Evolutionary conservation across 2,888 invertebrate species (phyloP), one percentile per base, ranked within the genome.

Genomic region (Clivina fossor): DNA sequence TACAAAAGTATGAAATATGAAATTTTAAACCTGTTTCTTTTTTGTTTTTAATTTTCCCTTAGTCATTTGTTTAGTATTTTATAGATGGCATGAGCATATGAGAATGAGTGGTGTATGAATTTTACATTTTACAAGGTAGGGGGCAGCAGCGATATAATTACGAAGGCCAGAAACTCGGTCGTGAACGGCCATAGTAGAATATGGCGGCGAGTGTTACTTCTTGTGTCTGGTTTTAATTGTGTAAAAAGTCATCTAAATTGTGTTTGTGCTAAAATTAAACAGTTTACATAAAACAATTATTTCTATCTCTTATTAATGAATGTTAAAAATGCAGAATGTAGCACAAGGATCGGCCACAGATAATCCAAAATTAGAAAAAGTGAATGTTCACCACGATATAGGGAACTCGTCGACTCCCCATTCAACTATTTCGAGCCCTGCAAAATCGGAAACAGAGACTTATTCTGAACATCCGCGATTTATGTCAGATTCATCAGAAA

Each of bases 401-500:
- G 72, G 70, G 79, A 82, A 82, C 80, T 80, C 82, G 77, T 84
- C 88, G 78, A 86, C 86, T 83, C 87, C 89, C 82, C 87, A 87
- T 78, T 88, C 88, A 78, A 86, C 84, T 76, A 85, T 85, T 80
- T 86, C 86, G 74, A 87, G 86, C 80, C 86, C 86, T 76, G 84
- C 85, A 74, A 86, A 86, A 80, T 86, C 90, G 74, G 88, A 88
- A 80, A 89, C 88, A 74, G 90, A 90, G 81, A 90, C 89, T 75
- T 87, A 85, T 80, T 85, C 86, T 73, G 89, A 88, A 74, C 89
- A 87, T 75, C 86, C 88, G 73, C 88, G 88, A 80, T 90, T 86
- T 83, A 90, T 91, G 82, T 88, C 90, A 77, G 93, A 93, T 81
- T 86, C 93, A 76, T 93, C 93, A 71, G 93, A 92, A 81, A 93